Percentiles rank a stretch among this genome's conserved stretches.
phyloP scores from a whole-genome alignment of 2,113 vertebrate genomes.

The Hystrix brachyura region DNA sequence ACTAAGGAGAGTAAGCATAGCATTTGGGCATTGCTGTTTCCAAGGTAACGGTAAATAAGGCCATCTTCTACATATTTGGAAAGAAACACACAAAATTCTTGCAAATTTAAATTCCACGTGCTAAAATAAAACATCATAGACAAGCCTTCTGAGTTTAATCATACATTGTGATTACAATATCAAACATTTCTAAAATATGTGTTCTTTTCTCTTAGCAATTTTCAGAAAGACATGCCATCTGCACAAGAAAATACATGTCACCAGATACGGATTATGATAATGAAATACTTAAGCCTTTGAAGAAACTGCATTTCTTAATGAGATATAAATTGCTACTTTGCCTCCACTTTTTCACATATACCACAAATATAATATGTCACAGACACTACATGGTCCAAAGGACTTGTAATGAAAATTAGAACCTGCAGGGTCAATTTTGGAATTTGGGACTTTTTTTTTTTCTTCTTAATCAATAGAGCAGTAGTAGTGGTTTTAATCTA shows the following conservation, averaged over 20 bases:
- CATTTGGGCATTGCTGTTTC: slow-evolving; percentile 67
- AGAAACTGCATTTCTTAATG: slow-evolving; percentile 36
- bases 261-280: slow-evolving; percentile 36
- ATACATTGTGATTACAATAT: slow-evolving; percentile 52
- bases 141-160: slow-evolving; percentile 50
- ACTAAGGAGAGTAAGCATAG: slow-evolving; percentile 52
- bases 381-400: slow-evolving; percentile 1
- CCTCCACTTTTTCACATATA: slow-evolving; percentile 36
- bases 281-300: slow-evolving; percentile 43
- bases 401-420: slow-evolving; percentile 40
- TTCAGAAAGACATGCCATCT: slow-evolving; percentile 65
- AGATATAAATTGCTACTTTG: slow-evolving; percentile 29
- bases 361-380: background rate
- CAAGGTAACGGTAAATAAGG: slow-evolving; percentile 75
- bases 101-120: slow-evolving; percentile 66
- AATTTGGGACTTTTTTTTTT: background rate
- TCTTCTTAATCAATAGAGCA: background rate
- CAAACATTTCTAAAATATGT: slow-evolving; percentile 67
- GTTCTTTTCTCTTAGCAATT: slow-evolving; percentile 59
- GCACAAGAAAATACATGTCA: slow-evolving; percentile 56
- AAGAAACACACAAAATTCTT: slow-evolving; percentile 37
- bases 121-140: slow-evolving; percentile 29
- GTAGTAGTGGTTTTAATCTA: background rate
- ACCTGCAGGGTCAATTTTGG: slow-evolving; percentile 13
- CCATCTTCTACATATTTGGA: slow-evolving; percentile 32